A percentile compares a stretch with the other conserved stretches of the same genome.
phyloP scores from a whole-genome alignment of 2,888 invertebrate genomes.

The Gandaritis pyraliata region DNA sequence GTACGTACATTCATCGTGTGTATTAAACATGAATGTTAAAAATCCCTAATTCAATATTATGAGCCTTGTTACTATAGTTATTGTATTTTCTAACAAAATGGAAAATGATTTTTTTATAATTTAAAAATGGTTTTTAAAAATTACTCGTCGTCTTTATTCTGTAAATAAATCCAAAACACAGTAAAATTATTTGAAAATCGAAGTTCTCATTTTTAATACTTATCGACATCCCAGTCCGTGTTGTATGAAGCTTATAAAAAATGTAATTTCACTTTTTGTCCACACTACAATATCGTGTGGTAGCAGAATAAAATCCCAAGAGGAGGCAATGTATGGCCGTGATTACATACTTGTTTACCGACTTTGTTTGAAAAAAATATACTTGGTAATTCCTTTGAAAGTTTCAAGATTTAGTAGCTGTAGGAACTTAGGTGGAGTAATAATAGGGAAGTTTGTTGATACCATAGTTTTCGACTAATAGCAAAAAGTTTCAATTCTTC shows the following conservation, averaged over 20 bases:
- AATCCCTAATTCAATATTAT: too few species aligned
- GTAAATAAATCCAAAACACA: too few species aligned
- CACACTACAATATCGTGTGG: slow-evolving; percentile 40
- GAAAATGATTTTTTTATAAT: too few species aligned
- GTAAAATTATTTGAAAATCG: too few species aligned
- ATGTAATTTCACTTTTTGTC: slow-evolving; percentile 39
- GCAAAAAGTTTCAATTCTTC: too few species aligned
- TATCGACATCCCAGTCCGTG: slow-evolving; percentile 4
- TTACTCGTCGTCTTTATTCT: too few species aligned
- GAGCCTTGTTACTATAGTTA: too few species aligned
- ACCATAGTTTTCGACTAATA: too few species aligned
- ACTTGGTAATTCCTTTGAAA: slow-evolving; percentile 1
- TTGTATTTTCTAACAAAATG: background rate
- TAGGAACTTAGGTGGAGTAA: background rate
- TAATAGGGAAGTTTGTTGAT: slow-evolving; percentile 3
- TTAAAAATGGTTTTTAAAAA: too few species aligned
- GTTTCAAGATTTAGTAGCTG: slow-evolving; percentile 7
- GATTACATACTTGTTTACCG: slow-evolving; percentile 48
- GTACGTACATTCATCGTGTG: too few species aligned
- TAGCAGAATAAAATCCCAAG: slow-evolving; percentile 48
- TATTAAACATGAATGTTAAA: too few species aligned
- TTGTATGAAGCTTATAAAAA: slow-evolving; percentile 26
- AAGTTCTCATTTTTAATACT: too few species aligned
- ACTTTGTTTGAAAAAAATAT: slow-evolving; percentile 20
- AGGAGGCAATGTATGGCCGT: slow-evolving; percentile 50